Conservation (phyloP, 2,888 invertebrate genomes). For the Hyppa rectilinea region DNA sequence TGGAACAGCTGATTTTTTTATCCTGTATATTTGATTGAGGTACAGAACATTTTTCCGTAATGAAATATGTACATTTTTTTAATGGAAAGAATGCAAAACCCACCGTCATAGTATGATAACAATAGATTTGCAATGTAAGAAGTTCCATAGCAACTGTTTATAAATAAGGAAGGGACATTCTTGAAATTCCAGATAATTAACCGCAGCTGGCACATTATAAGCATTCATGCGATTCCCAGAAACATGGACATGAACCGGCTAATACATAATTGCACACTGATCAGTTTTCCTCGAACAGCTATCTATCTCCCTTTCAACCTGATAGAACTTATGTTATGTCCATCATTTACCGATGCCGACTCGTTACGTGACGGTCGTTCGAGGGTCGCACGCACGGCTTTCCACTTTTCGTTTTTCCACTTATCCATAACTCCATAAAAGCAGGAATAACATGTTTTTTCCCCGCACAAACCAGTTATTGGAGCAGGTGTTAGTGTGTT, state of each 20-base stretch:
- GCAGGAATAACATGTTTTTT: constrained; percentile 47
- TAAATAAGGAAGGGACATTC: constrained; percentile 22
- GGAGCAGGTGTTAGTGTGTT: constrained; percentile 59
- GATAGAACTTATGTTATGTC: constrained; percentile 40
- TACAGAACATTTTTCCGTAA: constrained; percentile 29
- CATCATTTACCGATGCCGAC: constrained; percentile 41
- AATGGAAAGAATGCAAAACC: constrained; percentile 10
- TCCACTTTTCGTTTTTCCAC: constrained; percentile 52
- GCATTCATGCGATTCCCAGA: constrained; percentile 33
- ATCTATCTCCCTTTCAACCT: constrained; percentile 24
- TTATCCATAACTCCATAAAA: constrained; percentile 51
- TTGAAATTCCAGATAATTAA: constrained; percentile 15
- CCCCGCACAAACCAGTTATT: constrained; percentile 44
- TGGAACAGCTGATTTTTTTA: too few relatives aligned
- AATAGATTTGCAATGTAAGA: constrained; percentile 25
- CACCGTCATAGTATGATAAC: constrained; percentile 5
- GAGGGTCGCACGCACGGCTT: constrained; percentile 53
- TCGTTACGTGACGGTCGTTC: constrained; percentile 51
- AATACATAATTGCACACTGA: constrained; percentile 49
- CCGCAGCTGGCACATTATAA: constrained; percentile 26
- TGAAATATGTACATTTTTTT: constrained; percentile 13
- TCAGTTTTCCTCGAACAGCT: constrained; percentile 51
- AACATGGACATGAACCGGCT: constrained; percentile 36
- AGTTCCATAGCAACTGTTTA: constrained; percentile 7
- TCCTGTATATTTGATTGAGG: too few relatives aligned